Conservation (phyloP, 2,113 vertebrate genomes). For the Hydrochoerus hydrochaeris region DNA sequence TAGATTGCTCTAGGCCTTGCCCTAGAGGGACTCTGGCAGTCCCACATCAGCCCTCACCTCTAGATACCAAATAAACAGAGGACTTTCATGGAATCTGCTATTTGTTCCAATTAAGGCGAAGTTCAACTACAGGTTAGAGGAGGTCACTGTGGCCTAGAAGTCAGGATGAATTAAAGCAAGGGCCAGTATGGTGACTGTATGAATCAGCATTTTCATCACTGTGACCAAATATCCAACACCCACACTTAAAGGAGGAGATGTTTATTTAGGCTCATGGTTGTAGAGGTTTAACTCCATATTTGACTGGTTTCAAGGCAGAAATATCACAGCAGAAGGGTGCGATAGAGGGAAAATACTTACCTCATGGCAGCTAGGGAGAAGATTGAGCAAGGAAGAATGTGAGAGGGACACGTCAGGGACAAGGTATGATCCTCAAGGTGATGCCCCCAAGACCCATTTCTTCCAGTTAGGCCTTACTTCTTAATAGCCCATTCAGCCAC, state of each 20-base stretch:
- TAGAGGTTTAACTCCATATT: not conserved
- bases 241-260: not conserved
- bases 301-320: not conserved
- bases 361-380: not conserved
- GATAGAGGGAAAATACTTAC: not conserved
- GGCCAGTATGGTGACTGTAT: not conserved
- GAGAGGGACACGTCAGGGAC: not conserved
- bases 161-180: not conserved
- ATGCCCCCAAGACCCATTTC: not conserved
- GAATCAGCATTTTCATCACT: not conserved
- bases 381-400: not conserved
- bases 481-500: not conserved
- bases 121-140: not conserved
- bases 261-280: not conserved
- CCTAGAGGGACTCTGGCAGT: not conserved
- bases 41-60: not conserved
- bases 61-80: not conserved
- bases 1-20: not conserved
- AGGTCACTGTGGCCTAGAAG: constrained; percentile 21
- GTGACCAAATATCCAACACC: not conserved
- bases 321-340: not conserved
- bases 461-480: not conserved
- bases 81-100: not conserved
- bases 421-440: not conserved
- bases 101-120: not conserved